Evolutionary conservation across 2,113 vertebrate species (phyloP).

Genomic region (Chroicocephalus ridibundus): DNA sequence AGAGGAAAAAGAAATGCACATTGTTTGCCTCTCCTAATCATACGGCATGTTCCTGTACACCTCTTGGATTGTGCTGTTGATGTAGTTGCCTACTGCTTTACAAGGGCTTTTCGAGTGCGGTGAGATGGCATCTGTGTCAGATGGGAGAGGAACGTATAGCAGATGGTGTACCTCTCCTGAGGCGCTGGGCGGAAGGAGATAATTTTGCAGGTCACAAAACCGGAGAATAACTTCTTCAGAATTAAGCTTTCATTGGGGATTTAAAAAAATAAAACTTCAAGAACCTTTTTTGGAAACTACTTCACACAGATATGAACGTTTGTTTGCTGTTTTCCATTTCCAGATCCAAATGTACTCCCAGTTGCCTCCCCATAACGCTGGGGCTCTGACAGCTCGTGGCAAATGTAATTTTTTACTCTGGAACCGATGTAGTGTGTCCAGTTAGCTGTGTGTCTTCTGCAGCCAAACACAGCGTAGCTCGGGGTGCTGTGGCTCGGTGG

Average conservation of each 20-base stretch:
- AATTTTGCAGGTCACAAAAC: conserved; percentile 5
- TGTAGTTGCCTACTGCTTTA: background rate
- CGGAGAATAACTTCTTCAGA: background rate
- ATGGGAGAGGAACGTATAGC: background rate
- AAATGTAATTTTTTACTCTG: background rate
- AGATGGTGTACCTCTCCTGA: background rate
- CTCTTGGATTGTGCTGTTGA: background rate
- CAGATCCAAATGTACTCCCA: background rate
- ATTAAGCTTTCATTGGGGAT: background rate
- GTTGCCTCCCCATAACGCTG: rapidly evolving
- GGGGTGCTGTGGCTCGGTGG: background rate
- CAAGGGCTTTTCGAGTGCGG: rapidly evolving
- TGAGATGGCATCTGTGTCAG: background rate
- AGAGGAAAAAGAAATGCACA: background rate
- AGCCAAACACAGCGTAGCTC: background rate
- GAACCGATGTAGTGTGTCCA: rapidly evolving
- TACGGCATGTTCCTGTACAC: background rate
- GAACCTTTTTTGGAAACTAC: background rate
- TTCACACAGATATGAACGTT: background rate
- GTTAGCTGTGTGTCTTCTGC: background rate
- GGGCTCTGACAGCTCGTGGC: background rate
- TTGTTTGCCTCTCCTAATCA: background rate
- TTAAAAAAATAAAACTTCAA: background rate
- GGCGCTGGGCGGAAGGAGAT: background rate
- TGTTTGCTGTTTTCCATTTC: background rate